Percentiles rank a stretch among this genome's conserved stretches.
These are phyloP conservation scores for Brachypalpus laphriformis DNA, from an alignment of 2,888 invertebrate genomes.

Conservation along the genomic window DNA sequence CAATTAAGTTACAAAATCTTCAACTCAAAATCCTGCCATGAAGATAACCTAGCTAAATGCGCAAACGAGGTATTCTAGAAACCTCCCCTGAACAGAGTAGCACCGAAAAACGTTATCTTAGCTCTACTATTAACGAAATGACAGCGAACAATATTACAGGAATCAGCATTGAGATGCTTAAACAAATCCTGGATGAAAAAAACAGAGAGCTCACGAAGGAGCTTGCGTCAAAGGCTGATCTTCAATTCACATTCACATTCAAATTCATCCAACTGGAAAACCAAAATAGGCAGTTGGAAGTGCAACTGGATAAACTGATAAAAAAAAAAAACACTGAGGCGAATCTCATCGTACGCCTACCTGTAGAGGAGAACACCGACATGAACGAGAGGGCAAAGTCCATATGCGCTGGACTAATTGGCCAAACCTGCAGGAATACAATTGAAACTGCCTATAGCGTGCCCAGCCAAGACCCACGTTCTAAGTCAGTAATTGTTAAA, in stretches of 20 bases:
- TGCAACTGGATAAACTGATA: conserved; percentile 3
- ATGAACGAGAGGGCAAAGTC: too few species aligned
- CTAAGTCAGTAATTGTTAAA: conserved; percentile 7
- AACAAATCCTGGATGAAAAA: too few species aligned
- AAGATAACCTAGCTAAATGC: too few species aligned
- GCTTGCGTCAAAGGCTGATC: background rate
- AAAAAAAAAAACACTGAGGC: background rate
- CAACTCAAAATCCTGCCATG: too few species aligned
- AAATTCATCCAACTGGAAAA: conserved; percentile 5
- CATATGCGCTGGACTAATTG: too few species aligned
- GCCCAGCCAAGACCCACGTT: background rate
- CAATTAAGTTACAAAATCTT: too few species aligned
- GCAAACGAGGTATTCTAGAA: conserved; percentile 17
- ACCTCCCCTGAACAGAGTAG: conserved; percentile 8
- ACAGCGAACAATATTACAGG: background rate
- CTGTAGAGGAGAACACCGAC: too few species aligned
- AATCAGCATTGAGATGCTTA: conserved; percentile 11
- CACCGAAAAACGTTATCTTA: background rate
- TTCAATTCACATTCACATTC: background rate
- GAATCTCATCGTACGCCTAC: too few species aligned
- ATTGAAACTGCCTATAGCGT: conserved; percentile 11
- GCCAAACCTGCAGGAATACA: too few species aligned
- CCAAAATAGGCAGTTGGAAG: conserved; percentile 5
- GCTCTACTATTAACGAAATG: conserved; percentile 4
- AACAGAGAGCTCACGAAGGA: too few species aligned